Percentiles rank a stretch among this genome's conserved stretches.
phyloP scores from a whole-genome alignment of 2,113 vertebrate genomes.

The Cololabis saira region DNA sequence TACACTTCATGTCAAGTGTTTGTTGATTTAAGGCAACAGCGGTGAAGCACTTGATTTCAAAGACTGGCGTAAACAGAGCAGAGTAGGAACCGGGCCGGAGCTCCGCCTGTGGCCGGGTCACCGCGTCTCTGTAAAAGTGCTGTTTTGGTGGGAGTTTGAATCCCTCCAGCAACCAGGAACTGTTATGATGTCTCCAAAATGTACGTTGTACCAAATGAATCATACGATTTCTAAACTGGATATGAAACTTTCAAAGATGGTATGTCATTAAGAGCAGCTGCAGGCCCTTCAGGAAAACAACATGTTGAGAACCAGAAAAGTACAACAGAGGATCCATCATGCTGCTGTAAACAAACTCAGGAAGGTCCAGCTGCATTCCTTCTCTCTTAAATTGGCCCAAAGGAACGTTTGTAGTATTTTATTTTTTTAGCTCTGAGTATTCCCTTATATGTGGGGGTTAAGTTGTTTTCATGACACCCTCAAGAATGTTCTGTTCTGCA shows the following conservation, averaged over 20 bases:
- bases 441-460: background rate
- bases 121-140: constrained; percentile 1
- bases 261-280: constrained; percentile 42
- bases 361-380: background rate
- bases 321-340: background rate
- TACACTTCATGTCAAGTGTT: background rate
- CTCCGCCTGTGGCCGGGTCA: constrained; percentile 8
- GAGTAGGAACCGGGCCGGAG: constrained; percentile 10
- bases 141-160: background rate
- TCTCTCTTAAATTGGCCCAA: too few species aligned
- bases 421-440: background rate
- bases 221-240: background rate
- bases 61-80: constrained; percentile 24
- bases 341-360: constrained; percentile 7
- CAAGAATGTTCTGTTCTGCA: background rate
- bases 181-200: background rate
- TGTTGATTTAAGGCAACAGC: background rate
- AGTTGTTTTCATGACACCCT: too few species aligned
- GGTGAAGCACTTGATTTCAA: background rate
- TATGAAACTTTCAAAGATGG: constrained; percentile 20
- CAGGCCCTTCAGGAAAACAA: background rate
- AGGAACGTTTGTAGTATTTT: background rate
- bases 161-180: background rate
- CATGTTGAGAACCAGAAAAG: background rate
- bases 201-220: constrained; percentile 10